Evolutionary conservation across 2,797 vertebrate species (phyloP), one percentile per base, ranked within the genome.

Genomic region (Oryzias sinensis): DNA sequence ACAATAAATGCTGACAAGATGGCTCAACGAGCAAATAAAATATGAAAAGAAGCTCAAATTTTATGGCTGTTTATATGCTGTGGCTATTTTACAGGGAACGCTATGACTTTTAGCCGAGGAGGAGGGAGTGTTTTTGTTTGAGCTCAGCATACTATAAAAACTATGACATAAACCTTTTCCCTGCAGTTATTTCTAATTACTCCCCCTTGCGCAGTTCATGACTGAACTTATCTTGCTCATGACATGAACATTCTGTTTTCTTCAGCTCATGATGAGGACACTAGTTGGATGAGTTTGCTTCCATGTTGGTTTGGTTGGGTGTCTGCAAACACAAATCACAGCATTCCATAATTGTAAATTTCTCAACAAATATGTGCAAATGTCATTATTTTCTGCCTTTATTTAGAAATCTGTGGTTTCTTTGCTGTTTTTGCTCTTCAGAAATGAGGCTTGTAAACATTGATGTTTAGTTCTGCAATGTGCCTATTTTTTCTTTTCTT

Each of bases 21-120:
- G 49, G 48, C 56, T 65, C 62, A 79, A 74, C 1, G 6, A 56
- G 47, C 37, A 62, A 78, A 75, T 77, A 33, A 82, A 80, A 67
- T 48, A 57, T 42, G 37, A 71, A 74, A 63, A 33, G 56, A 37
- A 72, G 53, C 59, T 74, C 2, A 77, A 67, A 51, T 56, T 62
- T 59, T 49, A 80, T 66, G 58, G 48, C 57, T 66, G 53, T 78
- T 84, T 70, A 57, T 72, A 59, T 24, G 37, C 49, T 52, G 50
- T 50, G 55, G 33, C 52, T 25, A 48, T 58, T 59, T 68, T 68
- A 65, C 41, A 29, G 24, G 49, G 40, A 50, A 52, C 17, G 6
- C 43, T 33, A 43, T 27, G 47, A 42, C 14, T 33, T 40, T 33
- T 37, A 20, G 49, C 14, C 5, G 20, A 47, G 11, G 47, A 63